Evolutionary conservation across 2,888 invertebrate genomes (phyloP), one percentile per base, ranked within the genome.

Genomic region (Dicyrtoma fusca): DNA sequence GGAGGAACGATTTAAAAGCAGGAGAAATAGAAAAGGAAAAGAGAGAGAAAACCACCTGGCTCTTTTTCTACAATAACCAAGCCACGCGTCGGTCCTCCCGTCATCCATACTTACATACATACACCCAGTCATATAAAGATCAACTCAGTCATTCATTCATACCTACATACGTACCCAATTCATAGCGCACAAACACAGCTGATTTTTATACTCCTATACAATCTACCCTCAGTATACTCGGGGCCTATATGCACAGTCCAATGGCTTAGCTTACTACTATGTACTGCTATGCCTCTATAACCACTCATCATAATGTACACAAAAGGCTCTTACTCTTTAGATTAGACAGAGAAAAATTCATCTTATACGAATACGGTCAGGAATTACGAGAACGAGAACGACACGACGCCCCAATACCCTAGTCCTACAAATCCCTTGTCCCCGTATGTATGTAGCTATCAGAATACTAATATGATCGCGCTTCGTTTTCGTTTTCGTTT

Each of bases 41-140:
- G 68, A 68, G 61, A 68, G 68, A 68, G 68, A 68, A 68, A 68
- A 68, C 68, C 68, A 68, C 68, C 68, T 68, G 68, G 68, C 68
- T 68, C 57, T 68, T 42, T 23, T 34, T 11, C 45, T 57, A 42
- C 42, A 42, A 34, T 61, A 34, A 59, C 42, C 57, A 42, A 42
- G 68, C 68, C 68, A 68, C 68, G 68, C 68, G 68, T 68, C n/a
- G n/a, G n/a, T n/a, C 68, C 68, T 55, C 55, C 42, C 61, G 61
- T 61, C 61, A 19, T 61, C 61, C 42, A 17, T 61, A 42, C 23
- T 57, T 68, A 68, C 57, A 55, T 45, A 61, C n/a, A 17, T 10
- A 53, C 13, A 61, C 26, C 61, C 34, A 34, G 34, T 34, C 34
- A 34, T 34, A 34, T 34, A 8, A n/a, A n/a, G n/a, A n/a, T n/a